Percentiles rank a stretch among this genome's conserved stretches.
phyloP scores from a whole-genome alignment of 2,797 vertebrate species.

The Gorsachius magnificus region DNA sequence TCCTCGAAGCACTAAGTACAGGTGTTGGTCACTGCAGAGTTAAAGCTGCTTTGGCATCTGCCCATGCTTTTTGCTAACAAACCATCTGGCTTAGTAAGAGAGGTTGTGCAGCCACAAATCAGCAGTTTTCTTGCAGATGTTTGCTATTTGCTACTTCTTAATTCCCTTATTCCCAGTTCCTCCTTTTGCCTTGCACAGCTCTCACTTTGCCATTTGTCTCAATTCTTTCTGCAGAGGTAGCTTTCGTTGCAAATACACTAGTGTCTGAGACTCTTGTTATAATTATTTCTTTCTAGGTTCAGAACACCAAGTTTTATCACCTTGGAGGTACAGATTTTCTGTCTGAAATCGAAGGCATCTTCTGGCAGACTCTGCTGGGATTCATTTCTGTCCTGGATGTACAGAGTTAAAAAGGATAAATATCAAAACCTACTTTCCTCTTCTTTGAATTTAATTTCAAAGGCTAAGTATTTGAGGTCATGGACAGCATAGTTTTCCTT shows the following conservation, averaged over 20 bases:
- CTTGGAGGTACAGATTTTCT: neutral
- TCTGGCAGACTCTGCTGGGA: neutral
- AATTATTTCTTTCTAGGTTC: neutral
- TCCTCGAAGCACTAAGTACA: neutral
- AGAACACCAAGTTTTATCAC: neutral
- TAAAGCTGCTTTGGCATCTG: conserved; percentile 16
- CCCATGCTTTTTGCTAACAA: neutral
- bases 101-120: conserved; percentile 1
- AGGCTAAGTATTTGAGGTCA: neutral
- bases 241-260: neutral
- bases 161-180: neutral
- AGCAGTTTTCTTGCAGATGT: conserved; percentile 56
- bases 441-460: neutral
- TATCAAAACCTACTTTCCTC: neutral
- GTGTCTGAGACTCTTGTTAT: neutral
- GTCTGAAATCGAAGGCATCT: neutral
- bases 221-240: neutral
- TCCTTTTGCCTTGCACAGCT: neutral
- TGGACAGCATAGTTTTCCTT: neutral
- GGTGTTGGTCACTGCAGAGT: neutral
- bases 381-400: neutral
- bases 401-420: neutral
- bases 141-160: conserved; percentile 26
- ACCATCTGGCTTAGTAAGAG: conserved; percentile 1
- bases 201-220: neutral